Evolutionary conservation across 2,797 vertebrate species (phyloP).

Genomic region (Leucoraja ocellata): DNA sequence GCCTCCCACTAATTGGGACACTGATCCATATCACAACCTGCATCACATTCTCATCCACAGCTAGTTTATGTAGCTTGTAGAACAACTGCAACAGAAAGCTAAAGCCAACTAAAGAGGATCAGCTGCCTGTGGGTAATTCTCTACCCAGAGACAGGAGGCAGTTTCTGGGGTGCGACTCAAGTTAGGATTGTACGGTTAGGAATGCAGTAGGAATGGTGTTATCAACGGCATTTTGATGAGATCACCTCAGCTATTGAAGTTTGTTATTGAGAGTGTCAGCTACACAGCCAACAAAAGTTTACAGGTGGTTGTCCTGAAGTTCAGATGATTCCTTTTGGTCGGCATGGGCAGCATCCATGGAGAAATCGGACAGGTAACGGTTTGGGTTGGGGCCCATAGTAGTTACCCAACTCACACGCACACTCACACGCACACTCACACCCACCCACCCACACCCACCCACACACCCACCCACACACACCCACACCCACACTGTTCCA

Average conservation of each 20-base stretch:
- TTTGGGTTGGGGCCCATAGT: no score
- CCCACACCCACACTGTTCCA: no score
- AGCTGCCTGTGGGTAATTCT: not conserved
- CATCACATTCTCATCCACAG: not conserved
- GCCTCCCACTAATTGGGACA: not conserved
- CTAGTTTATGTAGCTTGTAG: not conserved
- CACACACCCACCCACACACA: no score
- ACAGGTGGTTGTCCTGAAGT: no score
- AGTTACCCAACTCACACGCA: no score
- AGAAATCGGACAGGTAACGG: no score
- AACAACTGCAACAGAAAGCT: not conserved
- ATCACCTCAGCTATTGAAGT: not conserved
- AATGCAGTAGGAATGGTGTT: not conserved
- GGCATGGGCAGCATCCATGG: no score
- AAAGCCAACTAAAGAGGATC: not conserved
- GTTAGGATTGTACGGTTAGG: not conserved
- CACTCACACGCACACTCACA: no score
- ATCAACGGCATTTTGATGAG: not conserved
- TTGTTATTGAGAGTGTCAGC: not conserved
- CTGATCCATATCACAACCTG: not conserved
- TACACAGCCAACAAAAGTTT: not conserved
- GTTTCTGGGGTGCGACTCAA: not conserved
- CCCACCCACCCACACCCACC: no score
- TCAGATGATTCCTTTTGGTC: no score
- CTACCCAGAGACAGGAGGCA: not conserved